Percentiles rank a stretch among this genome's conserved stretches.
These are phyloP conservation scores for Limnephilus auricula DNA, from an alignment of 2,888 invertebrate species.

Conservation along the genomic window DNA sequence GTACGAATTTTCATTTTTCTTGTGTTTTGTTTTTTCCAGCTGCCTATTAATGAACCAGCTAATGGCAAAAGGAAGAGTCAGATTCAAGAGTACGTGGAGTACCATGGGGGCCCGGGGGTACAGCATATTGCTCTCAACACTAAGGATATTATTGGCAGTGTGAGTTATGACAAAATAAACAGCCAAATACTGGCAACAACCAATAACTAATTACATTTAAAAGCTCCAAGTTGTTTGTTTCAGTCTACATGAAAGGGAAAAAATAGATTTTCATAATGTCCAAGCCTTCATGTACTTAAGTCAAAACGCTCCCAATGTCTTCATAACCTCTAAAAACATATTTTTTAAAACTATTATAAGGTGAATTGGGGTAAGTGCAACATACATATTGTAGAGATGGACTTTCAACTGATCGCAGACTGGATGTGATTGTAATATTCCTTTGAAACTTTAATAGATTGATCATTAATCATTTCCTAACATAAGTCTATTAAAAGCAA, in stretches of 20 bases:
- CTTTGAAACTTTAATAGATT: too few relatives aligned
- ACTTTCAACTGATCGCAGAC: too few relatives aligned
- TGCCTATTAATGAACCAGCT: slow-evolving; percentile 99
- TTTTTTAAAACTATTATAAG: too few relatives aligned
- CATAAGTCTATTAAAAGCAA: too few relatives aligned
- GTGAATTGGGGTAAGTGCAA: too few relatives aligned
- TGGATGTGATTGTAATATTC: too few relatives aligned
- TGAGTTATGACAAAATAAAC: slow-evolving; percentile 73
- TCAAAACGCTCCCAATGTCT: not conserved
- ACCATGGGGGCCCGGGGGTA: slow-evolving; percentile 97
- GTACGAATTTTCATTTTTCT: not conserved
- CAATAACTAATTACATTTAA: not conserved
- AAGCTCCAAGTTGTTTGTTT: not conserved
- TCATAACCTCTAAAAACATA: not conserved
- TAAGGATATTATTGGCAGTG: slow-evolving; percentile 91
- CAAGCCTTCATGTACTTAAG: not conserved
- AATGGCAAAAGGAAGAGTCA: slow-evolving; percentile 96
- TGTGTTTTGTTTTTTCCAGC: slow-evolving; percentile 71
- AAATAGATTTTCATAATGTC: not conserved
- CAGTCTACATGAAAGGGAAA: not conserved
- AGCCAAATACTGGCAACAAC: not conserved
- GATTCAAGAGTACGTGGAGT: slow-evolving; percentile 98
- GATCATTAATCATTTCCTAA: too few relatives aligned
- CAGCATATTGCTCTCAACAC: slow-evolving; percentile 99
- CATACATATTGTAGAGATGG: too few relatives aligned